Evolutionary conservation across 2,113 vertebrate species (phyloP), one percentile per base, ranked within the genome.

Genomic region (Rhizomys pruinosus): DNA sequence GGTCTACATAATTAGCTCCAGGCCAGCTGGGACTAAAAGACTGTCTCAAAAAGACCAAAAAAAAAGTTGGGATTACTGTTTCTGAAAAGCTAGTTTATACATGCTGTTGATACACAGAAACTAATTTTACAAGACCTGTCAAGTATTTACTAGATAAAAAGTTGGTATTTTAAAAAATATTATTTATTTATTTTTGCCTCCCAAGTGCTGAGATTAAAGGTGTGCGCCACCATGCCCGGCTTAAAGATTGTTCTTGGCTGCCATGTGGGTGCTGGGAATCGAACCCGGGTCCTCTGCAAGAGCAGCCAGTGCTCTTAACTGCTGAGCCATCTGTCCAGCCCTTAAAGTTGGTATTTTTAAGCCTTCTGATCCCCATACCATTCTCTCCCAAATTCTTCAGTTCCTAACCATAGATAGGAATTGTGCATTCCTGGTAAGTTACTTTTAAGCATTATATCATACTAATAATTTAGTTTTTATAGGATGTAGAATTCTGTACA

Each of bases 391-490:
- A 91, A 84, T 59, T 61, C 32, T 63, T 68, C 63, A 68, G 4
- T 52, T 84, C 44, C 42, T 74, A 32, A 25, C 93, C 64, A 82
- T 5, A 95, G 32, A 16, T 89, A 87, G 44, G 61, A 88, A 57
- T 82, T 86, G 3, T 64, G 87, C 8, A 39, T 87, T 93, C 22
- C 19, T 72, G 37, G 25, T 93, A 71, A 68, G 79, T 94, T 91
- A 69, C 66, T 86, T 91, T 94, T 87, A 96, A 87, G 44, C 57
- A 69, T 63, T 84, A 39, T 90, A 47, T 73, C 17, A 59, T 90
- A 27, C 7, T 69, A 84, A 37, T 95, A 80, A 32, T 95, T 94
- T 91, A 81, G 25, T 73, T 94, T 94, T 91, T 91, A 69, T 2
- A 80, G 4, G 11, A 73, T 84, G 39, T 27, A 81, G 57, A 91